A percentile compares a stretch with the other conserved stretches of the same genome.
Conservation (phyloP, 30 jellyfish, hydroid and myxozoan genomes). For the Aurelia aurita region DNA sequence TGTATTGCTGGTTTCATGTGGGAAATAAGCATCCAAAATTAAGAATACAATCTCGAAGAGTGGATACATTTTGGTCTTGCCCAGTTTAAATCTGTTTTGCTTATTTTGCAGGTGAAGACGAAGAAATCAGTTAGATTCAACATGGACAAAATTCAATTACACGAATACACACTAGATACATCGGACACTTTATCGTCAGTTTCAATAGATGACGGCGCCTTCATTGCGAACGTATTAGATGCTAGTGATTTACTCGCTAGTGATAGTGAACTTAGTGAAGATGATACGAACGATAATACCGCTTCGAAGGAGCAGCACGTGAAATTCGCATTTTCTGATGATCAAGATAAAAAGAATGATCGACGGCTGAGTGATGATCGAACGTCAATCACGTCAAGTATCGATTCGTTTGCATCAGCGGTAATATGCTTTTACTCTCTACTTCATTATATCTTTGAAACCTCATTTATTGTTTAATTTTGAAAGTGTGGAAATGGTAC, state of each 20-base stretch:
- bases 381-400: constrained; percentile 18
- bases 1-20: no score
- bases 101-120: constrained; percentile 34
- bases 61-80: no score
- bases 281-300: constrained; percentile 37
- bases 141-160: constrained; percentile 64
- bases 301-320: constrained; percentile 26
- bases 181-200: constrained; percentile 41
- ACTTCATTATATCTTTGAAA: no score
- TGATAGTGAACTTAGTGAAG: constrained; percentile 72
- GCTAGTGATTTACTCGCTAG: constrained; percentile 78
- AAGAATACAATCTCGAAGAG: no score
- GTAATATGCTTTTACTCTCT: neutral
- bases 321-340: constrained; percentile 40
- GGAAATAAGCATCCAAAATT: no score
- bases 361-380: neutral
- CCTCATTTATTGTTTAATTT: no score
- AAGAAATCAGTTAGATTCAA: constrained; percentile 76
- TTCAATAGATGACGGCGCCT: constrained; percentile 65
- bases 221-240: constrained; percentile 73
- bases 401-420: constrained; percentile 33
- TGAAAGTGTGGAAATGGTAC: no score
- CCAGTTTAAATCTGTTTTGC: no score
- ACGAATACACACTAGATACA: constrained; percentile 51
- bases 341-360: neutral